These are phyloP conservation scores for Mormyrus iriodes DNA, from an alignment of 2,113 vertebrate genomes.

Conservation along the genomic window DNA sequence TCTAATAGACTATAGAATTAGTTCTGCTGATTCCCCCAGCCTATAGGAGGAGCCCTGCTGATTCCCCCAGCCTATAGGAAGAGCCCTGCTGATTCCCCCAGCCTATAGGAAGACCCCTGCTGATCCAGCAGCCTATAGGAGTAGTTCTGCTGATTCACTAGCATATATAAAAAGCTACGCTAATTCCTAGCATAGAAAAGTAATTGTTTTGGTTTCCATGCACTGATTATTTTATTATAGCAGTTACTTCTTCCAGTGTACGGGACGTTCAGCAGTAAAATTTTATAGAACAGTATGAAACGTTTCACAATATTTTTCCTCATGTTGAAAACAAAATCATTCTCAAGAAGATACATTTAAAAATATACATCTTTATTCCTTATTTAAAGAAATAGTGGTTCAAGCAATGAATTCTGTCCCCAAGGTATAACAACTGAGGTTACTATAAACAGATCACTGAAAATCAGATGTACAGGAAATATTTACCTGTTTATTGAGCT, in stretches of 20 bases:
- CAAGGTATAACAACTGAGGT: background rate
- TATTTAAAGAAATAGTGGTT: background rate
- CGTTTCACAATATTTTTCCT: background rate
- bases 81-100: background rate
- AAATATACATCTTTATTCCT: background rate
- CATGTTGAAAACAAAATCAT: background rate
- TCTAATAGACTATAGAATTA: background rate
- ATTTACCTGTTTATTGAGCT: conserved; percentile 6
- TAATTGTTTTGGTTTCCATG: background rate
- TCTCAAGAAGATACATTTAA: background rate
- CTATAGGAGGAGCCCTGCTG: background rate
- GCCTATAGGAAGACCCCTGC: background rate
- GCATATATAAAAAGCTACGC: background rate
- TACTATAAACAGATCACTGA: background rate
- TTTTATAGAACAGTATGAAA: background rate
- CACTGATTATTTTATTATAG: background rate
- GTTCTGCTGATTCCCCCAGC: conserved; percentile 8
- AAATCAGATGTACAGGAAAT: background rate
- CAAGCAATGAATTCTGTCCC: background rate
- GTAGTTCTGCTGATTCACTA: background rate
- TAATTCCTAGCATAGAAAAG: background rate
- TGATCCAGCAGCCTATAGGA: background rate
- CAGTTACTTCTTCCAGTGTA: background rate
- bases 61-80: background rate
- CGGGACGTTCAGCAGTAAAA: background rate